Conservation (phyloP, 2,797 vertebrate genomes). For the Selene dorsalis region DNA sequence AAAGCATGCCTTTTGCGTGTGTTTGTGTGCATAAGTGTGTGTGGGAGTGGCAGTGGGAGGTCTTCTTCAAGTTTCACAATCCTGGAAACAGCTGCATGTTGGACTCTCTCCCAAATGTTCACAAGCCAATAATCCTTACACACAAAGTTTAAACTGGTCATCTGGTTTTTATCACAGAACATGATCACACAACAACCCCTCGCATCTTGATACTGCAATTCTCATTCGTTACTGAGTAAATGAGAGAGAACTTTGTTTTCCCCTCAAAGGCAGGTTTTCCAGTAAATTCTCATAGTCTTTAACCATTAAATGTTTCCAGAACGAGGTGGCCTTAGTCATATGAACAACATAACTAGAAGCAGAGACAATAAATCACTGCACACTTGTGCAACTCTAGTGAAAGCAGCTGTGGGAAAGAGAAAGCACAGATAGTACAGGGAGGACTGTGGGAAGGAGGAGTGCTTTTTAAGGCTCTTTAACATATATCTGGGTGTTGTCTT, state of each 20-base stretch:
- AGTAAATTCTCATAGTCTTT: background rate
- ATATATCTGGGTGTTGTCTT: too few species aligned
- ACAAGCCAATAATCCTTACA: background rate
- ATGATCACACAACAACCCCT: background rate
- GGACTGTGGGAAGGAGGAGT: background rate
- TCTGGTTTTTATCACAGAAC: slow-evolving; percentile 41
- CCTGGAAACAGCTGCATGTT: slow-evolving; percentile 7
- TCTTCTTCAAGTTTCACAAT: slow-evolving; percentile 49
- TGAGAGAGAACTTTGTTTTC: background rate
- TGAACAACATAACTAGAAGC: background rate
- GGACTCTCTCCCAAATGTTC: slow-evolving; percentile 32
- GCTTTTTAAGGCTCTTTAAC: too few species aligned
- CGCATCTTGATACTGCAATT: background rate
- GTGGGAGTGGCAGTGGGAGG: too few species aligned
- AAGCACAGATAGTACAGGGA: background rate
- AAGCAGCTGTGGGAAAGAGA: slow-evolving; percentile 15
- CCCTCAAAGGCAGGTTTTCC: background rate
- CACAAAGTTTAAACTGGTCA: slow-evolving; percentile 37
- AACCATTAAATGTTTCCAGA: background rate
- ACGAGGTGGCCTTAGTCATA: background rate
- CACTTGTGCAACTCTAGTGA: slow-evolving; percentile 42
- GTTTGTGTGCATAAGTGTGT: background rate
- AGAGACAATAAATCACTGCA: background rate
- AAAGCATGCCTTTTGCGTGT: background rate
- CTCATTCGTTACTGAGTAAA: background rate